Evolutionary conservation across 2,888 invertebrate species (phyloP).

Genomic region (Erebia epiphron): DNA sequence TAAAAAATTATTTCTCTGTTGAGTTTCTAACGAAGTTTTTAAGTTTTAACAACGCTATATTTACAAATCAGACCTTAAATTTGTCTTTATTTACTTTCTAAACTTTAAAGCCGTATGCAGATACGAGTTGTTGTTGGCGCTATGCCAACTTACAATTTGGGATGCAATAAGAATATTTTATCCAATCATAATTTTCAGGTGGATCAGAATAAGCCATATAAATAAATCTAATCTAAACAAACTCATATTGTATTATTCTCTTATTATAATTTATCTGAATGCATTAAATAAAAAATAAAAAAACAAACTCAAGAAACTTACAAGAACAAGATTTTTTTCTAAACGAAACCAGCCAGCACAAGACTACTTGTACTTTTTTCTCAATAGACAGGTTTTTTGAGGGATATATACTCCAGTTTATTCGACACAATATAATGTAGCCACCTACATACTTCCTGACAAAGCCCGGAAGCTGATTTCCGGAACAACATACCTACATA

Average conservation of each 20-base stretch:
- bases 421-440: background rate
- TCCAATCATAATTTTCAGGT: constrained; percentile 1
- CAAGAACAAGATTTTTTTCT: no score
- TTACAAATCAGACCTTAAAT: constrained; percentile 4
- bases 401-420: no score
- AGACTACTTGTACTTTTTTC: no score
- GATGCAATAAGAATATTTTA: constrained; percentile 2
- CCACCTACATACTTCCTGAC: background rate
- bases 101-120: background rate
- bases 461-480: constrained; percentile 1
- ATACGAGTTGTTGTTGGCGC: constrained; percentile 2
- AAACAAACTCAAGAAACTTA: background rate
- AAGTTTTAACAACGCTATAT: background rate
- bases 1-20: no score
- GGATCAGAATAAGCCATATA: background rate
- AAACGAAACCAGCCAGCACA: no score
- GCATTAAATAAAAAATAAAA: no score
- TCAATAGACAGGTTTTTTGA: no score
- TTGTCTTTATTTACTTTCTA: constrained; percentile 1
- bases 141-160: background rate
- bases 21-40: no score
- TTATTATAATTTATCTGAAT: no score
- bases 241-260: no score
- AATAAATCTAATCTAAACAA: background rate
- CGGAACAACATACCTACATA: background rate